Conservation (phyloP, 2,888 invertebrate species). For the Abrostola triplasia region DNA sequence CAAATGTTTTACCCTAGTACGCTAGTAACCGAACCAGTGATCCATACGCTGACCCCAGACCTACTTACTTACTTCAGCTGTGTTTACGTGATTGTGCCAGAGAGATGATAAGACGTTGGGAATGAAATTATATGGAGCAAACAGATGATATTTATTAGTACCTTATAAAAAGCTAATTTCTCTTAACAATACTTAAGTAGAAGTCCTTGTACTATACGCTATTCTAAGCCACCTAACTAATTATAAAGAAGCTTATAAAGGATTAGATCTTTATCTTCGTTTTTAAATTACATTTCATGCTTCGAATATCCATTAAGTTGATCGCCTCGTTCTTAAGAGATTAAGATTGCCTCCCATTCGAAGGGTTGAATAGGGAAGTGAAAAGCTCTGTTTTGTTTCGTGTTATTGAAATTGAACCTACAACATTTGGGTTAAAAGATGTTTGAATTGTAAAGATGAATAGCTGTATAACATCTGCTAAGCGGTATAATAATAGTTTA, state of each 20-base stretch:
- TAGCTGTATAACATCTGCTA: too few relatives aligned
- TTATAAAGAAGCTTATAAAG: slow-evolving; percentile 46
- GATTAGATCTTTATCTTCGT: slow-evolving; percentile 59
- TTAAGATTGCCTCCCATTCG: slow-evolving; percentile 62
- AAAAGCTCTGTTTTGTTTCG: slow-evolving; percentile 61
- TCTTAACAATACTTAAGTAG: neutral
- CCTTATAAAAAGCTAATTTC: neutral
- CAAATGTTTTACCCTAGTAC: too few relatives aligned
- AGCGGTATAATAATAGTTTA: too few relatives aligned
- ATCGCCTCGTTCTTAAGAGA: slow-evolving; percentile 55
- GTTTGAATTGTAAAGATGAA: too few relatives aligned
- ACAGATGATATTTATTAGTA: too few relatives aligned
- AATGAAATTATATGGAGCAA: too few relatives aligned
- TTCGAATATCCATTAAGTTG: slow-evolving; percentile 57
- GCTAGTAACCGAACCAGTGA: too few relatives aligned
- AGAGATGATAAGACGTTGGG: too few relatives aligned
- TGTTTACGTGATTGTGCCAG: too few relatives aligned
- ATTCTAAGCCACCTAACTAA: slow-evolving; percentile 36
- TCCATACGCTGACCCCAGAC: too few relatives aligned
- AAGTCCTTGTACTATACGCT: neutral
- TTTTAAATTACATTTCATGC: slow-evolving; percentile 56
- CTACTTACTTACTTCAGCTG: too few relatives aligned
- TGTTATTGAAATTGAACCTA: neutral
- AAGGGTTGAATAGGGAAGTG: slow-evolving; percentile 73
- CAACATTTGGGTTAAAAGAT: neutral